phyloP scores from a whole-genome alignment of 2,113 vertebrate species.

The Anhinga anhinga region DNA sequence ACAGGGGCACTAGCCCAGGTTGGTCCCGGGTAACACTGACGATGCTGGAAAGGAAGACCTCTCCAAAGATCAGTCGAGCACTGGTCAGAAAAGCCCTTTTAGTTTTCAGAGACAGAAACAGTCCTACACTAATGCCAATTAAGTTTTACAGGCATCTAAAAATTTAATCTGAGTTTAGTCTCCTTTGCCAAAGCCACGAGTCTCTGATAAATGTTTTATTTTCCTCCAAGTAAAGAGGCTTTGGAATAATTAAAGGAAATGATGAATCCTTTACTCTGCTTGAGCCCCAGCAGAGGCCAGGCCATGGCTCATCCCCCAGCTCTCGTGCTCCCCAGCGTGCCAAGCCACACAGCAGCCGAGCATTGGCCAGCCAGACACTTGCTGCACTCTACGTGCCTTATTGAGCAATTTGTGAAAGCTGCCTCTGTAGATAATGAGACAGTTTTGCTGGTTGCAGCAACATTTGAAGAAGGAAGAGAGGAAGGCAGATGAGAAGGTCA shows the following conservation, averaged over 20 bases:
- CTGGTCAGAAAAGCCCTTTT: slow-evolving; percentile 41
- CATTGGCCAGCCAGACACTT: background rate
- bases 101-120: slow-evolving; percentile 40
- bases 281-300: background rate
- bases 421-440: background rate
- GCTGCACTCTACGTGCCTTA: background rate
- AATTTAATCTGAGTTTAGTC: slow-evolving; percentile 60
- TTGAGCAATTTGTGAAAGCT: background rate
- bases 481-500: background rate
- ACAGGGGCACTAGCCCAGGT: background rate
- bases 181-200: slow-evolving; percentile 62
- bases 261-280: background rate
- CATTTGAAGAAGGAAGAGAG: background rate
- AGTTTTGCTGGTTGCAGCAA: background rate
- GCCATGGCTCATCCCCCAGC: background rate
- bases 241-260: slow-evolving; percentile 19
- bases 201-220: slow-evolving; percentile 74
- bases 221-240: slow-evolving; percentile 14
- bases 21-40: background rate
- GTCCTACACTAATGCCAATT: slow-evolving; percentile 55
- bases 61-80: background rate
- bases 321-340: fast-evolving
- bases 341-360: background rate
- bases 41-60: background rate
- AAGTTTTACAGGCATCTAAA: slow-evolving; percentile 70